A percentile compares a stretch with the other conserved stretches of the same genome.
Conservation (phyloP, 2,797 vertebrate species). For the Fistularia tabacaria region DNA sequence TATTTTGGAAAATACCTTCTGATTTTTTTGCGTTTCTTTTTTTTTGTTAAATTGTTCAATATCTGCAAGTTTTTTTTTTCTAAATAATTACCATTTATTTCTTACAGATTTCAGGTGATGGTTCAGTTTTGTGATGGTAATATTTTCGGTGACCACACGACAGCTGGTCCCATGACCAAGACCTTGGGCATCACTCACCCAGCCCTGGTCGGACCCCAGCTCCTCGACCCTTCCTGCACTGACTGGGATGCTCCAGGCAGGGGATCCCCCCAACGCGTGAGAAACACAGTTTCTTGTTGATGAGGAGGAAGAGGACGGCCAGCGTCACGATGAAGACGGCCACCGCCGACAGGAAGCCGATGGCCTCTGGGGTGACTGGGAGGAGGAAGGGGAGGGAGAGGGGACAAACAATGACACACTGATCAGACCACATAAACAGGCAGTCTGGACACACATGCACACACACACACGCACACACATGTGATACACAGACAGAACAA, state of each 20-base stretch:
- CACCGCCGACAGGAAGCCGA: slow-evolving; percentile 79
- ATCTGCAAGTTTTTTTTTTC: too few species aligned
- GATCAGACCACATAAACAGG: slow-evolving; percentile 70
- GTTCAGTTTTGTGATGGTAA: not conserved
- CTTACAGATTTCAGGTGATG: not conserved
- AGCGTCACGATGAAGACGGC: slow-evolving; percentile 81
- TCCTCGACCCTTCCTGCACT: slow-evolving; percentile 68
- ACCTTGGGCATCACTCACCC: slow-evolving; percentile 70
- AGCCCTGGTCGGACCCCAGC: slow-evolving; percentile 64
- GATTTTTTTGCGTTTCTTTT: too few species aligned
- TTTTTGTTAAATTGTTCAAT: too few species aligned
- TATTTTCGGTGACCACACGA: not conserved
- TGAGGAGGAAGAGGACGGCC: slow-evolving; percentile 83
- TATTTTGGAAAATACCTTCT: too few species aligned
- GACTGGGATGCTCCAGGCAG: slow-evolving; percentile 70
- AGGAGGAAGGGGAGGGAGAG: slow-evolving; percentile 68
- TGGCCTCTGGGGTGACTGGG: slow-evolving; percentile 80
- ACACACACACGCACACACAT: slow-evolving; percentile 22
- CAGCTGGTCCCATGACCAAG: not conserved
- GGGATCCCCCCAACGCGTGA: slow-evolving; percentile 74
- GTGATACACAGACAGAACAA: slow-evolving; percentile 64
- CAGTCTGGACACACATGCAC: slow-evolving; percentile 47
- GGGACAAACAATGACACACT: slow-evolving; percentile 72
- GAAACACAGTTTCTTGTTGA: slow-evolving; percentile 87
- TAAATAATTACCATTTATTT: too few species aligned